Conservation (phyloP, 2,888 invertebrate species). For the Coelopa pilipes region DNA sequence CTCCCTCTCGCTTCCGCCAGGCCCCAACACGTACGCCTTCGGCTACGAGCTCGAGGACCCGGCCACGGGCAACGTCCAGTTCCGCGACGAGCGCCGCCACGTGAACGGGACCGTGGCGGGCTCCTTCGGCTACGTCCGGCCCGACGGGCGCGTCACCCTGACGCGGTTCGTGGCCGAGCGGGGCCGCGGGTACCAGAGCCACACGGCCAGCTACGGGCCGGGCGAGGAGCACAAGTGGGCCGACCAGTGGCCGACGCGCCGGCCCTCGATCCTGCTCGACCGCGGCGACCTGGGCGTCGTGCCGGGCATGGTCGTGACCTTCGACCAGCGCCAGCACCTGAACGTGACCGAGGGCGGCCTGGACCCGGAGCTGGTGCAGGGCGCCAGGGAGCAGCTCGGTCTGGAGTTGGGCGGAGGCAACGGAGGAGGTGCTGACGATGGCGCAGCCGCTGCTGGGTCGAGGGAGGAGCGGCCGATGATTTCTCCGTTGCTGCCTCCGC, state of each 20-base stretch:
- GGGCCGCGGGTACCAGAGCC: conserved; percentile 70
- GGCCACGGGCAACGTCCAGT: conserved; percentile 75
- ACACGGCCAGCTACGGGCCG: conserved; percentile 49
- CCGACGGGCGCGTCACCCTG: conserved; percentile 72
- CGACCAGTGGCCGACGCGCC: conserved; percentile 53
- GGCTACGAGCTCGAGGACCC: conserved; percentile 78
- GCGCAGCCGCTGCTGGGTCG: conserved; percentile 38
- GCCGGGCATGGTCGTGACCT: conserved; percentile 39
- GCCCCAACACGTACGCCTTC: conserved; percentile 77
- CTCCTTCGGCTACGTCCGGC: conserved; percentile 77
- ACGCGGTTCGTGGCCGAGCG: conserved; percentile 75
- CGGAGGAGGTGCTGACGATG: conserved; percentile 52
- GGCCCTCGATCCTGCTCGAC: conserved; percentile 41
- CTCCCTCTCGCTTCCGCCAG: conserved; percentile 51
- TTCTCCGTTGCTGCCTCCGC: not conserved
- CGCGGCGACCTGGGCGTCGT: conserved; percentile 35
- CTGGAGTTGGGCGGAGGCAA: conserved; percentile 55
- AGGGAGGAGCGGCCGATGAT: conserved; percentile 41
- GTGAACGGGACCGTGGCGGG: conserved; percentile 79
- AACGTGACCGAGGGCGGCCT: conserved; percentile 55
- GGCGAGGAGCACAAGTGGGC: conserved; percentile 45
- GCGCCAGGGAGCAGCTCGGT: conserved; percentile 54
- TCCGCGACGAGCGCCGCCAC: conserved; percentile 76
- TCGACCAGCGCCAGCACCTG: conserved; percentile 51
- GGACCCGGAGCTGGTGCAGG: conserved; percentile 50